Evolutionary conservation across 1,140 invertebrate genomes (phyloP).

Genomic region (Drosophila virilis): DNA sequence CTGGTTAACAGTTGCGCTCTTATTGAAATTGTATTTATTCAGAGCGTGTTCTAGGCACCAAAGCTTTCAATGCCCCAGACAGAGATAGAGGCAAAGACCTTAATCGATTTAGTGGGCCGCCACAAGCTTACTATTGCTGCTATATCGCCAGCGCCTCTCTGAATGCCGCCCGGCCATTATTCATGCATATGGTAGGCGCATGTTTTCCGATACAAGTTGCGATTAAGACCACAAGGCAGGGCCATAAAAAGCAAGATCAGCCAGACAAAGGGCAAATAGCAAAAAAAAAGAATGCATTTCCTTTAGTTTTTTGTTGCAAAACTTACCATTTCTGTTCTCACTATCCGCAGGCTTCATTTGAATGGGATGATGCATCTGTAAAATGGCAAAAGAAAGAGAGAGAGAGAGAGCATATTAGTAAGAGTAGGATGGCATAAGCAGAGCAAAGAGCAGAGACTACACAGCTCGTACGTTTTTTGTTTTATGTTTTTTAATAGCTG

Average conservation of each 20-base stretch:
- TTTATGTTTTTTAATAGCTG: constrained; percentile 34
- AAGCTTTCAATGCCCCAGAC: constrained; percentile 1
- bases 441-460: constrained; percentile 11
- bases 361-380: constrained; percentile 99
- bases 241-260: constrained; percentile 42
- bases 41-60: constrained; percentile 6
- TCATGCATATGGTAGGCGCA: constrained; percentile 50
- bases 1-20: constrained; percentile 18
- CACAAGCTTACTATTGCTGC: constrained; percentile 42
- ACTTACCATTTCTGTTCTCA: constrained; percentile 99
- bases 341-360: constrained; percentile 99
- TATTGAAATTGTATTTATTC: constrained; percentile 42
- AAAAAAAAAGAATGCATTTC: constrained; percentile 10
- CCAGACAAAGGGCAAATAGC: constrained; percentile 24
- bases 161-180: constrained; percentile 53
- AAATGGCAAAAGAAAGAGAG: constrained; percentile 84
- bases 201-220: constrained; percentile 53
- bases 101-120: constrained; percentile 72
- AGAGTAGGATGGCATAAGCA: background rate
- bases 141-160: background rate
- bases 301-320: constrained; percentile 1
- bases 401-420: constrained; percentile 12
- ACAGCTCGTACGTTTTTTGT: background rate
- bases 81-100: constrained; percentile 16
- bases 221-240: constrained; percentile 72